Evolutionary conservation across 2,888 invertebrate species (phyloP), one percentile per base, ranked within the genome.

Genomic region (Hemistola chrysoprasaria): DNA sequence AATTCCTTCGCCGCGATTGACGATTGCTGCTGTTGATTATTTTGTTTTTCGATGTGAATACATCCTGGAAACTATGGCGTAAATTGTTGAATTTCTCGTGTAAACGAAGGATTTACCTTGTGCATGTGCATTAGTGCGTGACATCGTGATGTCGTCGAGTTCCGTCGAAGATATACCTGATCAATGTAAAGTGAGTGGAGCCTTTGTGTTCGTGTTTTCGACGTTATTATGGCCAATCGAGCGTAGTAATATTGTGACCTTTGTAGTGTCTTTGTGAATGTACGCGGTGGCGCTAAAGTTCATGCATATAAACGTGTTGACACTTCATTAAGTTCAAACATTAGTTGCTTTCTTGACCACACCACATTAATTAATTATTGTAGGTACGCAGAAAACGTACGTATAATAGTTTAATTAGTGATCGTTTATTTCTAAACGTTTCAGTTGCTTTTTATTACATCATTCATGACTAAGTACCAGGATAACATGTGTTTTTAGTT

Each of bases 91-190:
- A 35, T 40, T 28, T 26, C 42, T 35, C 28, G 35, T 47, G 7
- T 26, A 4, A 29, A 38, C 43, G 41, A 37, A 34, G 38, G 37
- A 33, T 26, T 40, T 40, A 32, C 22, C 8, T 32, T 47, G 16
- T 16, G 10, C 30, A 40, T 30, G 34, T 29, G 23, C n/a, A 26
- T 8, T 10, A 32, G 36, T 42, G 37, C 30, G 29, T 39, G 37
- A 26, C 6, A 26, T 30, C 37, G 39, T 30, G 28, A 86, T 86
- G 86, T 86, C 86, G 43, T 76, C 78, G 37, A 85, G 84, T 62
- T 86, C 85, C 7, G 77, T 77, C 8, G 86, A 87, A 59, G 86
- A 87, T 59, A 73, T 85, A 49, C 82, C 80, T 6, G 86, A 87
- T 20, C 85, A 83, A 50, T 79, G 76, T 56, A 82, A 73, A 69